Base-by-base conservation (phyloP, 2,888 invertebrate genomes). In the Chrysolina americana region DNA sequence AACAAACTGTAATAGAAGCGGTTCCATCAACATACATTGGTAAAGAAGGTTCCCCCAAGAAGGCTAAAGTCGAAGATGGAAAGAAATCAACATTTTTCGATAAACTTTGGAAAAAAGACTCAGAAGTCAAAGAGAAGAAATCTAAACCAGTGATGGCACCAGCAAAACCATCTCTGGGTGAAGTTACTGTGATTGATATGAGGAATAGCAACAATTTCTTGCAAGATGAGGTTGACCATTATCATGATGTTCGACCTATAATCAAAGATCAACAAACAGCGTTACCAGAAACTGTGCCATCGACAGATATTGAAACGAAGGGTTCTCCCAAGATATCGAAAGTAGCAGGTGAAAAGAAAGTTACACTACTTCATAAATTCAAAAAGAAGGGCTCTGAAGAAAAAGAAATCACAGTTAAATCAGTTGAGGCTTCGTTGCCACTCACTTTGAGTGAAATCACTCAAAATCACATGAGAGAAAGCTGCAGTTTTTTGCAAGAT, bases 311-410 rank as follows among this genome's bases (percentile, higher is more conserved):
- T n/a, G 17, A 65, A n/a, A 23, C 11, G n/a, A 15, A 48, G 23
- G 65, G 1, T 15, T 65, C 48, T 9, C 48, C 47, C 8, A 28
- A 65, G 53, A 68, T 48, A 66, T 41, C 21, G 15, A 50, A 41
- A 48, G 48, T 47, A 17, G 66, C 70, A 64, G 75, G 77, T 0
- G 71, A 53, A 64, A 64, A 36, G n/a, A 50, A 50, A 64, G 53
- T 5, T 78, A 81, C 59, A 75, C 82, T 64, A 79, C 76, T 82
- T 48, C 82, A 84, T 28, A 65, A 82, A n/a, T 85, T 85, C 64
- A 76, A 79, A 15, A 85, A 84, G 71, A 85, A 85, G 72, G 50
- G 81, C 68, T 79, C 81, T 47, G 76, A 81, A 19, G 79, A 80
- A 66, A 71, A 69, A 19, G 71, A 75, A 11, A 48, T 19, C 41